These are phyloP conservation scores for Palythoa caribaeorum DNA, from an alignment of 92 coral and sea anemone species.

Conservation along the genomic window DNA sequence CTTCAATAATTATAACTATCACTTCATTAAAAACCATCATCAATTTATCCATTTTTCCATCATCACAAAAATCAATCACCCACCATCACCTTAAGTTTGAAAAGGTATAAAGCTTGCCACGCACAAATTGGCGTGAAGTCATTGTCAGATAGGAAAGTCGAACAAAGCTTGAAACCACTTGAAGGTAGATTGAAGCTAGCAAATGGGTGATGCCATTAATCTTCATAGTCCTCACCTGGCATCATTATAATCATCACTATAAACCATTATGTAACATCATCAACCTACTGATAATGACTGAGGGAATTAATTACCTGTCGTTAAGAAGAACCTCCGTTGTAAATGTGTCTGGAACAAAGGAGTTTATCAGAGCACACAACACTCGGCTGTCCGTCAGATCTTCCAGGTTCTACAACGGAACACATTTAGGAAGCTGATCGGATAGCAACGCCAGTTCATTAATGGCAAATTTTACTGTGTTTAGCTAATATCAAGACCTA, in stretches of 20 bases:
- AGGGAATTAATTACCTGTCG: constrained; percentile 84
- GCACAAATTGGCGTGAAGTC: too few species aligned
- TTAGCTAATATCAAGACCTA: background rate
- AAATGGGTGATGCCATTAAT: background rate
- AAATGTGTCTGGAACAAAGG: constrained; percentile 98
- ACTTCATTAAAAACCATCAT: background rate
- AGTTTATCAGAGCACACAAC: constrained; percentile 91
- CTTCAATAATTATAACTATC: background rate
- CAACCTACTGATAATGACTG: too few species aligned
- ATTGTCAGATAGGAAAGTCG: background rate
- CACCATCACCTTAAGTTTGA: too few species aligned
- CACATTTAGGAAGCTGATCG: background rate
- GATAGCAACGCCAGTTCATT: background rate
- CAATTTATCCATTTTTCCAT: background rate
- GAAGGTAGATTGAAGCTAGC: too few species aligned
- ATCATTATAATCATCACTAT: background rate
- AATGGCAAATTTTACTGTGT: background rate
- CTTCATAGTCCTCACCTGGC: background rate
- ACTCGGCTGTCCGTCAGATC: constrained; percentile 98
- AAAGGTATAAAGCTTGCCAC: too few species aligned
- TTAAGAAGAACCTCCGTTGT: constrained; percentile 96
- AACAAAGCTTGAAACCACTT: too few species aligned
- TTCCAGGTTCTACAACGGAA: constrained; percentile 74
- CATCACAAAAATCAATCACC: too few species aligned
- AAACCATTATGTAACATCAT: background rate